Evolutionary conservation across 2,113 vertebrate genomes (phyloP), one percentile per base, ranked within the genome.

Genomic region (Nothocercus nigrocapillus): DNA sequence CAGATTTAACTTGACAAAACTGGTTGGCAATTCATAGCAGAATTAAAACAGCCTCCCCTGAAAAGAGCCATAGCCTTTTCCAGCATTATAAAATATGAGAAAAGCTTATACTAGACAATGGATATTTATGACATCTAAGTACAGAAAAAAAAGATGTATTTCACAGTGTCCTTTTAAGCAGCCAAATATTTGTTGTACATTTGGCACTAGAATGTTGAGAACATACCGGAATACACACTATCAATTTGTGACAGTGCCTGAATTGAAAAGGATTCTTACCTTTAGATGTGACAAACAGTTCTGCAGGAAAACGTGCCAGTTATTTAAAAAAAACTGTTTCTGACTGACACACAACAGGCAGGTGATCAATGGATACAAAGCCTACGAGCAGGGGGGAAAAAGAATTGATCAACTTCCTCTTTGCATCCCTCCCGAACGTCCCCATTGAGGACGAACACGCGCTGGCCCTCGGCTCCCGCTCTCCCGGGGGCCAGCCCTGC

Each of bases 281-380:
- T 99, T 99, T 90, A 99, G 98, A 97, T 99, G 99, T 30, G 99
- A 99, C 96, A 99, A 98, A 98, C 99, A 99, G 98, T 99, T 99
- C 97, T 99, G 99, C 97, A 99, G 99, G 98, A 99, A 99, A 98
- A 99, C 99, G 98, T 99, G 99, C 99, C 99, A 99, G 98, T 99
- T 99, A 98, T 99, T 99, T 98, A 99, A 99, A 98, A 99, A 99
- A 98, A 99, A 99, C 96, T 99, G 99, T 98, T 99, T 99, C 98
- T 99, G 99, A 98, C 99, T 99, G 96, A 99, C 99, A 98, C 99
- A 99, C 95, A 99, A 98, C 97, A 99, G 98, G 97, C 99, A 99
- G 92, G 99, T 99, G 94, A 99, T 99, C 98, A 99, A 97, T 86
- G 99, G 99, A 97, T 99, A 99, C 59, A 99, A 98, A 94, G 99